phyloP scores from a whole-genome alignment of 2,888 invertebrate genomes.

The Phengaris alcon region DNA sequence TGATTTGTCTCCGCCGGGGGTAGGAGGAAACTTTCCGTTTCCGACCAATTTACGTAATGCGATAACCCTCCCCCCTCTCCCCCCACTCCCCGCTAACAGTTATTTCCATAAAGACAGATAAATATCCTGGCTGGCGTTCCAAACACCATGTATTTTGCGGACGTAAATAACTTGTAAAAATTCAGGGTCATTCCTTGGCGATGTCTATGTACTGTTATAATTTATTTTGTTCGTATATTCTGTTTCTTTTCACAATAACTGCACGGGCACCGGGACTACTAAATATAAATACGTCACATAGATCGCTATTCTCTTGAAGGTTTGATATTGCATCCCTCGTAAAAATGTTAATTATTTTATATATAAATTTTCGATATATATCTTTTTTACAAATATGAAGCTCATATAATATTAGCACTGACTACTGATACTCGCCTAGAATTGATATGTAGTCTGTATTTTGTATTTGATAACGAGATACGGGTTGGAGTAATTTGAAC shows the following conservation, averaged over 20 bases:
- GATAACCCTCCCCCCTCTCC: slow-evolving; percentile 41
- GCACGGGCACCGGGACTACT: too few relatives aligned
- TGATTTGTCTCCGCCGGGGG: slow-evolving; percentile 44
- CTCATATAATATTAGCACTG: too few relatives aligned
- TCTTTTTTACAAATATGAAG: too few relatives aligned
- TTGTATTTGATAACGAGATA: slow-evolving; percentile 19
- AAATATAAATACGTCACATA: too few relatives aligned
- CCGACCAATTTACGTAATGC: slow-evolving; percentile 69
- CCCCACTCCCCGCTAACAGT: slow-evolving; percentile 32
- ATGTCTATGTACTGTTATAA: neutral
- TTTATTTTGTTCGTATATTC: too few relatives aligned
- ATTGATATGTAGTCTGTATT: neutral
- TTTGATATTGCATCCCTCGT: too few relatives aligned
- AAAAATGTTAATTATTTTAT: too few relatives aligned
- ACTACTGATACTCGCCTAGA: too few relatives aligned
- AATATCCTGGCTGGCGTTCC: slow-evolving; percentile 26
- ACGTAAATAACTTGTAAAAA: slow-evolving; percentile 6
- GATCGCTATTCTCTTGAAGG: too few relatives aligned
- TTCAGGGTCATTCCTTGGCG: slow-evolving; percentile 2
- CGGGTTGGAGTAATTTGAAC: neutral
- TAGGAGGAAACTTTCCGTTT: slow-evolving; percentile 58
- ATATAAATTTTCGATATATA: too few relatives aligned
- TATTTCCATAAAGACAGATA: slow-evolving; percentile 37
- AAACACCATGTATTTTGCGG: slow-evolving; percentile 3
- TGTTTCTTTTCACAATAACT: too few relatives aligned